Percentiles rank a stretch among this genome's conserved stretches.
These are phyloP conservation scores for Nannobrachium achirus DNA, from an alignment of 2,113 vertebrate genomes.

Conservation along the genomic window DNA sequence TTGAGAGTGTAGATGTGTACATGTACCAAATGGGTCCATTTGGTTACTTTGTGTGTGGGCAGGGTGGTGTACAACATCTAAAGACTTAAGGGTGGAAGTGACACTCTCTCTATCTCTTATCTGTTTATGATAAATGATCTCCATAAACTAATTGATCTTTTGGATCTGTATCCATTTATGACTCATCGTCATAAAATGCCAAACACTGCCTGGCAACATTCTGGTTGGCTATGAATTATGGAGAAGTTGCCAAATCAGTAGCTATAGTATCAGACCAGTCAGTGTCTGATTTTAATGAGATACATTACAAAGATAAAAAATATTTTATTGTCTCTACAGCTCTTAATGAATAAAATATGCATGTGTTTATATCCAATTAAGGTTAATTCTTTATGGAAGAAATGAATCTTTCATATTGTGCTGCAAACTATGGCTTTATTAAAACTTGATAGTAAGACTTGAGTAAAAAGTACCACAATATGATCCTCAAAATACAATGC, in stretches of 20 bases:
- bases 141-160: too few relatives aligned
- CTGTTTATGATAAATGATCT: too few relatives aligned
- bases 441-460: background rate
- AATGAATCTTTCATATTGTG: background rate
- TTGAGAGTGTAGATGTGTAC: too few relatives aligned
- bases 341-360: background rate
- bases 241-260: background rate
- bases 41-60: too few relatives aligned
- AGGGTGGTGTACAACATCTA: too few relatives aligned
- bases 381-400: background rate
- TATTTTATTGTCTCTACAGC: background rate
- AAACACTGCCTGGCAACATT: slow-evolving; percentile 22
- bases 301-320: background rate
- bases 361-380: background rate
- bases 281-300: background rate
- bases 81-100: too few relatives aligned
- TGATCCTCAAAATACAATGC: background rate
- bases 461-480: background rate
- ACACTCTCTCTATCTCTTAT: too few relatives aligned
- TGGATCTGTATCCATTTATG: background rate
- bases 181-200: background rate
- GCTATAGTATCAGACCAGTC: background rate
- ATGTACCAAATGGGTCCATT: too few relatives aligned
- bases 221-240: slow-evolving; percentile 4
- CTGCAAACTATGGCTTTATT: background rate